Evolutionary conservation across 1,140 invertebrate genomes (phyloP).

Genomic region (Anagrus nilaparvatae): DNA sequence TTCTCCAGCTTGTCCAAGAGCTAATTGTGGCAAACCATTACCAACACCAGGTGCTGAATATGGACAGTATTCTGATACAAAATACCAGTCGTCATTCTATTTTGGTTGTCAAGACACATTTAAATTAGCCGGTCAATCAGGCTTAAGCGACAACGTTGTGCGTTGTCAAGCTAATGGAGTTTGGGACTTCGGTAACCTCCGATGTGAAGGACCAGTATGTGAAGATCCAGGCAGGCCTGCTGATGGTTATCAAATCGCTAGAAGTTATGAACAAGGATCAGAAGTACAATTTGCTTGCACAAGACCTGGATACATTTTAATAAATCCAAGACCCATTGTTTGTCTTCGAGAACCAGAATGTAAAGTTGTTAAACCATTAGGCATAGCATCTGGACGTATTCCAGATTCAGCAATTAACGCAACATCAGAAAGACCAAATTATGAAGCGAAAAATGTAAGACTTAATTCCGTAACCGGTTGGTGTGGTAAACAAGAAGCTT

Average conservation of each 20-base stretch:
- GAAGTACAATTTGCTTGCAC: conserved; percentile 85
- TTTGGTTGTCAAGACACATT: conserved; percentile 96
- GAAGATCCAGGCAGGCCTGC: conserved; percentile 88
- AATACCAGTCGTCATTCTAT: conserved; percentile 86
- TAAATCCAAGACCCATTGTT: conserved; percentile 79
- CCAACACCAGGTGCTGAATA: conserved; percentile 88
- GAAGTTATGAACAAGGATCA: conserved; percentile 87
- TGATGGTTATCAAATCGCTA: conserved; percentile 79
- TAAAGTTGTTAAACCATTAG: conserved; percentile 83
- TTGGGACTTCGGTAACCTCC: conserved; percentile 94
- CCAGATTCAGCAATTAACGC: conserved; percentile 94
- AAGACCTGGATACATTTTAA: conserved; percentile 85
- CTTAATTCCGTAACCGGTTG: conserved; percentile 89
- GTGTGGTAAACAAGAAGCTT: conserved; percentile 90
- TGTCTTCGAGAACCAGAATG: conserved; percentile 90
- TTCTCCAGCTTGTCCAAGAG: conserved; percentile 73
- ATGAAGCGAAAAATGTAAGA: conserved; percentile 82
- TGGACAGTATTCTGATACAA: conserved; percentile 76
- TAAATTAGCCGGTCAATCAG: conserved; percentile 84
- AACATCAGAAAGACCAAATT: conserved; percentile 84
- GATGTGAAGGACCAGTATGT: conserved; percentile 92
- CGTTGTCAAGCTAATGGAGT: conserved; percentile 83
- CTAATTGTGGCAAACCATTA: conserved; percentile 78
- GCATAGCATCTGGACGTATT: conserved; percentile 81
- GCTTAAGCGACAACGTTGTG: conserved; percentile 83